Base-by-base conservation (phyloP, 2,888 invertebrate genomes). In the Leptopilina drosophilae region DNA sequence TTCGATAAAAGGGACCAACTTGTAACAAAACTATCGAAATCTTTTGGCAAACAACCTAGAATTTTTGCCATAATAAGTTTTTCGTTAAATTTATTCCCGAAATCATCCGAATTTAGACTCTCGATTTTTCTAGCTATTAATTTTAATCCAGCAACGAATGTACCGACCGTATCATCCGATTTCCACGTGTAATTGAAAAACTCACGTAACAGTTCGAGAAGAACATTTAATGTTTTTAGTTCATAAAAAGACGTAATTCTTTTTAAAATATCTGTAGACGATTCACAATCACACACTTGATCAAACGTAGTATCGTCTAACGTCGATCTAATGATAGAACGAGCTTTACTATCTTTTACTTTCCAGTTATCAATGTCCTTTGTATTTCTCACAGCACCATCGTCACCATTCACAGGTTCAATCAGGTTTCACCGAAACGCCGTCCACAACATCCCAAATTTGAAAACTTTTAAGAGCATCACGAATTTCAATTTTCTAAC, bases 51-150 rank as follows among this genome's bases (percentile, higher is more conserved):
- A 79, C 77, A 79, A 26, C 76, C 80, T 12, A 82, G 69, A 49
- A 79, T 81, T 59, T 82, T 82, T 53, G 81, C 79, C 81, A 81
- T 81, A 26, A 82, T 5, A 20, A 82, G 65, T 64, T 79, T 82
- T 73, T 82, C 65, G 66, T 78, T 82, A 33, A 82, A 78, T 2
- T 65, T 76, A 14, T 65, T 79, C 12, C 78, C 75, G 42, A 82
- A 82, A 75, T 82, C 77, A 1, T 81, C 81, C 8, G 78, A 82
- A 64, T 78, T 67, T 62, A 78, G 42, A 14, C 65, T 75, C 78
- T 81, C 73, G 40, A 80, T 81, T n/a, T 59, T 59, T 76, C 65
- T 69, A 33, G 67, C 80, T 4, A 67, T 64, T 6, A 59, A 7
- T 59, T 59, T 59, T 1, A 59, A 59, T 59, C n/a, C 59, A 6